phyloP scores from a whole-genome alignment of 92 coral and sea anemone genomes.

The Zoanthus gigantus region DNA sequence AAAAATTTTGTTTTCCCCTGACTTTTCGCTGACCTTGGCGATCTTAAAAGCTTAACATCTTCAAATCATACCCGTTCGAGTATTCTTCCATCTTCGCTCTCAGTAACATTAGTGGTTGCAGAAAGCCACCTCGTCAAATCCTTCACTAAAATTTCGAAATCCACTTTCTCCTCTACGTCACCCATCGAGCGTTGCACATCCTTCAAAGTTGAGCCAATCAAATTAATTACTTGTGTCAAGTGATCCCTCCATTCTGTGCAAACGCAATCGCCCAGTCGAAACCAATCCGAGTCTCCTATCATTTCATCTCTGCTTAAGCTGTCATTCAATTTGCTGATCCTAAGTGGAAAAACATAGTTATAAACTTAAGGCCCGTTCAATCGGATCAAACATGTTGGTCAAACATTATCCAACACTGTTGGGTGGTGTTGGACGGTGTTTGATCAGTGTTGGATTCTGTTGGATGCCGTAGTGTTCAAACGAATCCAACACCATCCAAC shows the following conservation, averaged over 20 bases:
- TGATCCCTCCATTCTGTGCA: constrained; percentile 89
- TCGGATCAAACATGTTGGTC: too few relatives aligned
- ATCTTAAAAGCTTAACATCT: not conserved
- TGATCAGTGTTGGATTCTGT: too few relatives aligned
- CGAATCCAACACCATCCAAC: too few relatives aligned
- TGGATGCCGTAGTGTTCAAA: too few relatives aligned
- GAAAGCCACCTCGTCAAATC: constrained; percentile 86
- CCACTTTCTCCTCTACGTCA: constrained; percentile 72
- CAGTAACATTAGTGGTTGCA: constrained; percentile 86
- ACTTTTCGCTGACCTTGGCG: too few relatives aligned
- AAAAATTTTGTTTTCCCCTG: too few relatives aligned
- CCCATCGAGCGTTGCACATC: constrained; percentile 83
- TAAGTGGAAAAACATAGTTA: constrained; percentile 1
- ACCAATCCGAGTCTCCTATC: constrained; percentile 94
- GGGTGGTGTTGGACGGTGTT: too few relatives aligned
- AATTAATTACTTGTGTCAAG: constrained; percentile 66
- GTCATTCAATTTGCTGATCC: constrained; percentile 90
- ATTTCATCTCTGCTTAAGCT: constrained; percentile 84
- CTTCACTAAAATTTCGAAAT: constrained; percentile 79
- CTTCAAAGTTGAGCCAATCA: constrained; percentile 90
- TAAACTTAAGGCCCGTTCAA: not conserved
- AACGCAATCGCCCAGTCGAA: constrained; percentile 82
- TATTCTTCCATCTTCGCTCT: constrained; percentile 92
- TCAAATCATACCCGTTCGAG: constrained; percentile 81
- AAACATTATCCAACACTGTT: too few relatives aligned